Evolutionary conservation across 1,140 invertebrate genomes (phyloP).

Genomic region (Mamestra configurata): DNA sequence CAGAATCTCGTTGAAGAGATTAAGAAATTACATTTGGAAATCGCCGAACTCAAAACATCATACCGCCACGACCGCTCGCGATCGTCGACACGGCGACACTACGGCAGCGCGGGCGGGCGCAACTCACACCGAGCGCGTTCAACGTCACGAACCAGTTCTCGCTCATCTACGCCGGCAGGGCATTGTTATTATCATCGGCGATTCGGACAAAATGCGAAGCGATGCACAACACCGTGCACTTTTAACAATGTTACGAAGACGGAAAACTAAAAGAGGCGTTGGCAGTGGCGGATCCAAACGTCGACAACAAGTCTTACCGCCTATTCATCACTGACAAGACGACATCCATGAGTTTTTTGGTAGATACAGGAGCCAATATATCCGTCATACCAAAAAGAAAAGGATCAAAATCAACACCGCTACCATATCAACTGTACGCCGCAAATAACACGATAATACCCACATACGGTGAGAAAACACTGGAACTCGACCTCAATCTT

Average conservation of each 20-base stretch:
- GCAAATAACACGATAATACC: neutral
- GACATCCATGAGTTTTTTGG: neutral
- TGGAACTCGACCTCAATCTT: neutral
- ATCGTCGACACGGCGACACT: too few relatives aligned
- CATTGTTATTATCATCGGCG: neutral
- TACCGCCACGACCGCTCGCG: too few relatives aligned
- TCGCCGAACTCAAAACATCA: slow-evolving; percentile 44
- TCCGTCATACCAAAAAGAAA: too few relatives aligned
- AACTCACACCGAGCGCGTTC: neutral
- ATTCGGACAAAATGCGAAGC: neutral
- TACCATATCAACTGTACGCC: neutral
- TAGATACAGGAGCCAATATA: slow-evolving; percentile 11
- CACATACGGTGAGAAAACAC: neutral
- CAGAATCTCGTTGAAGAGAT: neutral
- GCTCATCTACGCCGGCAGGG: neutral
- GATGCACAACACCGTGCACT: slow-evolving; percentile 35
- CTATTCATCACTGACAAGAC: slow-evolving; percentile 61
- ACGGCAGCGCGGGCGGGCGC: too few relatives aligned
- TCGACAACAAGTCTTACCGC: slow-evolving; percentile 54
- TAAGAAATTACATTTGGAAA: slow-evolving; percentile 10
- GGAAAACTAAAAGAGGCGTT: slow-evolving; percentile 60
- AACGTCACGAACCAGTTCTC: slow-evolving; percentile 12
- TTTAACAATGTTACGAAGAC: slow-evolving; percentile 33
- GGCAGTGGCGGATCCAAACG: slow-evolving; percentile 55
- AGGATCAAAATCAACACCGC: neutral